Percentiles rank a stretch among this genome's conserved stretches.
Evolutionary conservation across 2,797 vertebrate species (phyloP).

Genomic region (Paguma larvata): DNA sequence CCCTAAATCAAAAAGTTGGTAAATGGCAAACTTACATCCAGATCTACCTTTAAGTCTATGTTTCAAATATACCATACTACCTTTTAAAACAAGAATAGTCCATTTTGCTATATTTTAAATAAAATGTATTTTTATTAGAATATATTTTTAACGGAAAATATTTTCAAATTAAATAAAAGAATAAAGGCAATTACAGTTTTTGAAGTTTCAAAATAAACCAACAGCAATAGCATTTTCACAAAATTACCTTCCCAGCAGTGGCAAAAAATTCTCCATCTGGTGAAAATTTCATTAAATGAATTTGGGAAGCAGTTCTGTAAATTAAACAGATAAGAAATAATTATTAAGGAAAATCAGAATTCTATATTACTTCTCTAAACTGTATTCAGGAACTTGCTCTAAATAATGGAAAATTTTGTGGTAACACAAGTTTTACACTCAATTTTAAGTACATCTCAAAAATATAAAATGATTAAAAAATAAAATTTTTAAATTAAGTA

Average conservation of each 20-base stretch:
- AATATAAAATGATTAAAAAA: constrained; percentile 26
- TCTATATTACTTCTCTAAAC: constrained; percentile 5
- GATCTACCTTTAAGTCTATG: neutral
- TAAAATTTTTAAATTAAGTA: neutral
- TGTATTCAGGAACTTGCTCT: constrained; percentile 5
- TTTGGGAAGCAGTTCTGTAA: constrained; percentile 95
- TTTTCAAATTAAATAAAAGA: constrained; percentile 41
- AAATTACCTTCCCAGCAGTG: constrained; percentile 95
- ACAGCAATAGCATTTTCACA: constrained; percentile 60
- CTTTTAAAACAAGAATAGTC: neutral
- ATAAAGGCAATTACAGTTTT: neutral
- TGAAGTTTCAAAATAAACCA: constrained; percentile 62
- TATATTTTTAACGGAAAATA: constrained; percentile 48
- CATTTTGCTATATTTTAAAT: constrained; percentile 54
- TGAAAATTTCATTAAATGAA: constrained; percentile 97
- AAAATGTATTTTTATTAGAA: constrained; percentile 16
- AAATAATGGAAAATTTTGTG: constrained; percentile 38
- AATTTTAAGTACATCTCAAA: constrained; percentile 1
- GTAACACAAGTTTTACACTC: neutral
- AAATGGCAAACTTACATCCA: constrained; percentile 18
- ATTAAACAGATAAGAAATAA: constrained; percentile 76
- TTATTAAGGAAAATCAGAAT: constrained; percentile 45
- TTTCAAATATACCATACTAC: constrained; percentile 3
- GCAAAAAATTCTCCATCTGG: constrained; percentile 99
- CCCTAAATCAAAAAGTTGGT: neutral